Base-by-base conservation (phyloP, 1,140 invertebrate species). In the Zaprionus lachaisei region DNA sequence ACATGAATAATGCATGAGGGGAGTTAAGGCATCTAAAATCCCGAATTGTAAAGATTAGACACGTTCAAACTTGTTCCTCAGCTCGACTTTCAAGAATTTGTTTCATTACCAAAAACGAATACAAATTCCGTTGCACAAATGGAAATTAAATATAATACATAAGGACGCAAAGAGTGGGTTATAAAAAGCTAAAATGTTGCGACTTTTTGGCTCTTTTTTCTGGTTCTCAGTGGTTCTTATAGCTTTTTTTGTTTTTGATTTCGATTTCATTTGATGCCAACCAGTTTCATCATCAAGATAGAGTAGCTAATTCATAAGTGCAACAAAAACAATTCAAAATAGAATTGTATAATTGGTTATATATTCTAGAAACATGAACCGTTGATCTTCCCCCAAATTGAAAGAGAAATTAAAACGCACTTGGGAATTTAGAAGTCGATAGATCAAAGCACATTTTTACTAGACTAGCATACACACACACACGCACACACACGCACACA, bases 381-480 rank as follows among this genome's bases (percentile, higher is more conserved):
- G 15, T 0, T 41, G 14, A 14, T 41, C 38, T 41, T n/a, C 14
- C 38, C 38, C 12, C 38, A 41, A 15, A n/a, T 41, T 41, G 12
- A 41, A 47, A 34, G 14, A 57, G 6, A 58, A 67, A 58, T 20
- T 22, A 20, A n/a, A 55, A 49, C 15, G 57, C 12, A 47, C 37
- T 6, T 6, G 57, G 47, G 47, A 14, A 12, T n/a, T 58, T 14
- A n/a, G 41, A 62, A 61, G 51, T 65, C 47, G 38, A 22, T 67
- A 56, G 22, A 72, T 66, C 63, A 58, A 58, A 66, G 63, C 70
- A 66, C 55, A 72, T 57, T 28, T 72, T 66, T 65, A 67, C 70
- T 66, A 66, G 70, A 72, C 31, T 66, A 66, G 63, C 62, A 41
- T 26, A 31, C 37, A 55, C 26, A 22, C 37, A 58, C n/a, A 58